Evolutionary conservation across 2,113 vertebrate genomes (phyloP).

Genomic region (Notiomystis cincta): DNA sequence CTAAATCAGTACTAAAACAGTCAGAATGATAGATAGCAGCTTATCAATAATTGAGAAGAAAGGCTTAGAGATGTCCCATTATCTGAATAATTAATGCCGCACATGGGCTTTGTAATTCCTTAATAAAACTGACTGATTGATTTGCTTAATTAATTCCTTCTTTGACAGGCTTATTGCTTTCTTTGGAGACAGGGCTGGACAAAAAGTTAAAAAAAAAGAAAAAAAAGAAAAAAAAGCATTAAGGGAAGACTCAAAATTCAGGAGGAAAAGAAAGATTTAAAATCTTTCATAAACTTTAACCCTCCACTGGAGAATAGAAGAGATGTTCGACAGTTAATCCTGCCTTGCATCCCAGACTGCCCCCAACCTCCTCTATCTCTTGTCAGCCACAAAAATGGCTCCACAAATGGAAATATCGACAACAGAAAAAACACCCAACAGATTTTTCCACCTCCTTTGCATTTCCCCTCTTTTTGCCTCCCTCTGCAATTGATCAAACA

Average conservation of each 20-base stretch:
- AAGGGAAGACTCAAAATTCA: slow-evolving; percentile 43
- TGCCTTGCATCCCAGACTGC: neutral
- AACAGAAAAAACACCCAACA: neutral
- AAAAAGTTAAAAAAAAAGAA: neutral
- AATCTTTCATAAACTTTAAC: slow-evolving; percentile 70
- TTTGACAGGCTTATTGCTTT: slow-evolving; percentile 79
- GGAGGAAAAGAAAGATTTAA: slow-evolving; percentile 67
- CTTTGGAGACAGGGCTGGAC: slow-evolving; percentile 59
- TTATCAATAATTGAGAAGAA: slow-evolving; percentile 84
- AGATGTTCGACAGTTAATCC: slow-evolving; percentile 4
- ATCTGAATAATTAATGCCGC: slow-evolving; percentile 82
- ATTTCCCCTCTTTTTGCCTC: neutral
- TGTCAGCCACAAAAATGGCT: slow-evolving; percentile 1
- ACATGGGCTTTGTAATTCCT: slow-evolving; percentile 82
- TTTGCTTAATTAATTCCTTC: slow-evolving; percentile 83
- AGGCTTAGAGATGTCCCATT: slow-evolving; percentile 80
- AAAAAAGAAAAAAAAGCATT: neutral
- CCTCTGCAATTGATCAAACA: slow-evolving; percentile 42
- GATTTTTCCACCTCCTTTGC: neutral
- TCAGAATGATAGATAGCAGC: slow-evolving; percentile 75
- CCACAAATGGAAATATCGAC: neutral
- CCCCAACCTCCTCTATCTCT: neutral
- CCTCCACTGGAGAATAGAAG: neutral
- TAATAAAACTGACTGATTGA: slow-evolving; percentile 86
- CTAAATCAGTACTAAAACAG: slow-evolving; percentile 74